These are phyloP conservation scores for Dasysyrphus tricinctus DNA, from an alignment of 2,888 invertebrate species.

Conservation along the genomic window DNA sequence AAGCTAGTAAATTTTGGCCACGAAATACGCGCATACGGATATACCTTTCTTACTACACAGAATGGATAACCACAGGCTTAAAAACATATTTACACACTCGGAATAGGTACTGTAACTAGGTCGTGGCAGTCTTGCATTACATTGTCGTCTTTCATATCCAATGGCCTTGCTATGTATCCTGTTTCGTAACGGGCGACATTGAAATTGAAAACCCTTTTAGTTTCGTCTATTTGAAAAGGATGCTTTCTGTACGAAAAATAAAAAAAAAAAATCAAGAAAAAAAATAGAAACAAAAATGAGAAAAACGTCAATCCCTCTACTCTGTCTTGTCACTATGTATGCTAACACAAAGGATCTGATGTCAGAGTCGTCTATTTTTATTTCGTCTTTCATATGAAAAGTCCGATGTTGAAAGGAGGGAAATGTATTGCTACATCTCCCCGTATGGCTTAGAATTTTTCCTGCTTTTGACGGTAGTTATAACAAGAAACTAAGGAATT, in stretches of 20 bases:
- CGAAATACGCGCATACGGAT: slow-evolving; percentile 33
- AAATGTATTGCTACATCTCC: slow-evolving; percentile 29
- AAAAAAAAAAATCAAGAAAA: slow-evolving; percentile 26
- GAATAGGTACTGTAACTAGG: slow-evolving; percentile 64
- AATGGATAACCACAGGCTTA: slow-evolving; percentile 70
- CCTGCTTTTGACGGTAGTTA: slow-evolving; percentile 48
- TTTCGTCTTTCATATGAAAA: slow-evolving; percentile 56
- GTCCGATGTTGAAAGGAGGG: slow-evolving; percentile 40
- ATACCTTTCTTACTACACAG: slow-evolving; percentile 21
- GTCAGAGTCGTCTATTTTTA: slow-evolving; percentile 63
- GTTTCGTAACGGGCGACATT: slow-evolving; percentile 66
- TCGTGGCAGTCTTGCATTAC: slow-evolving; percentile 66
- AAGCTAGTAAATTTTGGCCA: slow-evolving; percentile 55
- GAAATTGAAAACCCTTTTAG: slow-evolving; percentile 71
- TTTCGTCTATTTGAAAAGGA: slow-evolving; percentile 64
- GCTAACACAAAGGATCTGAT: slow-evolving; percentile 55
- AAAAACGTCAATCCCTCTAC: slow-evolving; percentile 39
- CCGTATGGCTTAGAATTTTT: slow-evolving; percentile 44
- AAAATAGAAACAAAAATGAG: slow-evolving; percentile 19
- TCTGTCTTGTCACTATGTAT: slow-evolving; percentile 33
- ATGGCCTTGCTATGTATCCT: slow-evolving; percentile 66
- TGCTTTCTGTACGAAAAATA: slow-evolving; percentile 20
- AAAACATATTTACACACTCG: slow-evolving; percentile 69
- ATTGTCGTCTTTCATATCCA: slow-evolving; percentile 66
- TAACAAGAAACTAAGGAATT: slow-evolving; percentile 36